Conservation (phyloP, 2,888 invertebrate genomes). For the Pseudolycoriella hygida region DNA sequence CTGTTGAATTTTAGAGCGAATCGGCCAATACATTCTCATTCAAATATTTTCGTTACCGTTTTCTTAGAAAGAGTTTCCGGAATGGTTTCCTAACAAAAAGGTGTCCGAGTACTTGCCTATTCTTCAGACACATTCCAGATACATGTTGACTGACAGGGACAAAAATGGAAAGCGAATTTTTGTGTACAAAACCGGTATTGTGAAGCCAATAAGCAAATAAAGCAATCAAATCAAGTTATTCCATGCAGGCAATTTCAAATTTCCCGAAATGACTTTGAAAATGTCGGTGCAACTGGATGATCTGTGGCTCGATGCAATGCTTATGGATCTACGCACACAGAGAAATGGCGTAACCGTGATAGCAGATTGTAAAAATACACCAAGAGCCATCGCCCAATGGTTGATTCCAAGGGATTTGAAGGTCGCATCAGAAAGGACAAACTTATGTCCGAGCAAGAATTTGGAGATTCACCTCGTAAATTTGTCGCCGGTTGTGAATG, state of each 20-base stretch:
- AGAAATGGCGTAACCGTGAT: background rate
- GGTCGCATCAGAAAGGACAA: conserved; percentile 15
- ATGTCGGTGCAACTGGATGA: background rate
- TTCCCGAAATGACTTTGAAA: no score
- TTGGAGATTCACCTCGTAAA: conserved; percentile 22
- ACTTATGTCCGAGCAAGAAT: conserved; percentile 19
- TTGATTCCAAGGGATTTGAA: conserved; percentile 20
- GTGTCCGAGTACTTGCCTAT: background rate
- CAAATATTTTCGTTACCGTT: background rate
- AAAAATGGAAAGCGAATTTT: background rate
- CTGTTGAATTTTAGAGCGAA: no score
- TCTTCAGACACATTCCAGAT: background rate
- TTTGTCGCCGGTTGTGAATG: conserved; percentile 17
- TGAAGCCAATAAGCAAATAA: no score
- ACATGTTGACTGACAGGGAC: background rate
- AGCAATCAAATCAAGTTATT: no score
- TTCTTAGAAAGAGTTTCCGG: background rate
- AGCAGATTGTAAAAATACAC: background rate
- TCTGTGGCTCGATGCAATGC: background rate
- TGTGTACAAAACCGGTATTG: background rate
- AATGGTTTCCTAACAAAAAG: background rate
- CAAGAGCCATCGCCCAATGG: conserved; percentile 16
- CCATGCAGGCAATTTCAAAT: no score
- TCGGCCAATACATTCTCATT: no score
- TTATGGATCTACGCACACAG: background rate